phyloP scores from a whole-genome alignment of 2,888 invertebrate species.

The Nycteola revayana region DNA sequence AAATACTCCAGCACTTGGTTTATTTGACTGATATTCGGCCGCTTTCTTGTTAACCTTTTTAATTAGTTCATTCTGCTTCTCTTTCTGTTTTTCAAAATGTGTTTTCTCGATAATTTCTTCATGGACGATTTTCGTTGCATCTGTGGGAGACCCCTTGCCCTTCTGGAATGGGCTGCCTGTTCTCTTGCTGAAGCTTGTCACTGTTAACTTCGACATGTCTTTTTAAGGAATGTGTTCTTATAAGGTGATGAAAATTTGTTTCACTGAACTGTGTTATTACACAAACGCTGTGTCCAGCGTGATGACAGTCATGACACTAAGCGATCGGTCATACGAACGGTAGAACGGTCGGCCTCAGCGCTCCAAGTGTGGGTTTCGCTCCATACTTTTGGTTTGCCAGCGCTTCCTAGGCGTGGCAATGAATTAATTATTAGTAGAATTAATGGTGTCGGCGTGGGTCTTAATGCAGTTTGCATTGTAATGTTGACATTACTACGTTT shows the following conservation, averaged over 20 bases:
- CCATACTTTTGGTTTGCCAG: constrained; percentile 71
- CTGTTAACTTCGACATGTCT: constrained; percentile 64
- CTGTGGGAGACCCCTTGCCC: constrained; percentile 16
- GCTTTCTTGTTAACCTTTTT: constrained; percentile 69
- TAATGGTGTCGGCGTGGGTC: constrained; percentile 46
- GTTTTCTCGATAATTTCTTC: constrained; percentile 62
- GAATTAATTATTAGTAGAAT: constrained; percentile 60
- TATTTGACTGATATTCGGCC: constrained; percentile 65
- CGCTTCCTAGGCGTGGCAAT: constrained; percentile 75
- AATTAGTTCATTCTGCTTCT: constrained; percentile 62
- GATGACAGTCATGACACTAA: constrained; percentile 65
- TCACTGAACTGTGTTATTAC: constrained; percentile 52
- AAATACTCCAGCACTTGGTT: constrained; percentile 69
- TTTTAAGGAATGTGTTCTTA: constrained; percentile 30
- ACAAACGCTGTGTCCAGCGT: constrained; percentile 51
- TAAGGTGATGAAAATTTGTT: constrained; percentile 47
- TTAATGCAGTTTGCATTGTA: constrained; percentile 70
- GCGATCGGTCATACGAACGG: constrained; percentile 51
- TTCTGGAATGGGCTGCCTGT: constrained; percentile 48
- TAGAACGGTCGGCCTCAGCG: constrained; percentile 56
- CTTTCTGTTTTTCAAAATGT: constrained; percentile 61
- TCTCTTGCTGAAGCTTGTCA: constrained; percentile 64
- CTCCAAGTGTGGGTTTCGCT: constrained; percentile 75
- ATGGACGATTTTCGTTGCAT: constrained; percentile 42
- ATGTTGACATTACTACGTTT: constrained; percentile 38